Conservation (phyloP, 2,888 invertebrate genomes). For the Lasioglossum vierecki region DNA sequence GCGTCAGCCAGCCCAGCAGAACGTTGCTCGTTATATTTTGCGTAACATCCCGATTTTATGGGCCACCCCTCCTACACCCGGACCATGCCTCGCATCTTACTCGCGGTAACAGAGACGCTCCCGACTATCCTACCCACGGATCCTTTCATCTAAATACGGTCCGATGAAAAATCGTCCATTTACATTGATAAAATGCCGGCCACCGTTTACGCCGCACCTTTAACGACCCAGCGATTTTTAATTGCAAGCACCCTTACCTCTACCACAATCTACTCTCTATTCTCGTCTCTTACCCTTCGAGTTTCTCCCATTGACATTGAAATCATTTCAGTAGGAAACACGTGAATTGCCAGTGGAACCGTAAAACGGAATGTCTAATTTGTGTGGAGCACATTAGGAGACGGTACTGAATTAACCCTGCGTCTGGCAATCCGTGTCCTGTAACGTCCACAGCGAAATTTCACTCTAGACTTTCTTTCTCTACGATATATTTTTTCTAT, state of each 20-base stretch:
- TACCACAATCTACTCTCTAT: neutral
- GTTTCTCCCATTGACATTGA: neutral
- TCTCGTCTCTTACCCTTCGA: neutral
- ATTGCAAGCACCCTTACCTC: neutral
- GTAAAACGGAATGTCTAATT: neutral
- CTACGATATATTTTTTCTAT: neutral
- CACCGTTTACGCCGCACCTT: neutral
- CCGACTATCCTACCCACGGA: conserved; percentile 25
- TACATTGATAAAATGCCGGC: neutral
- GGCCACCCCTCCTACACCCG: conserved; percentile 67
- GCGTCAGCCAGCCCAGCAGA: conserved; percentile 80
- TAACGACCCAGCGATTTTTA: conserved; percentile 1
- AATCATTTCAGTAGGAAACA: neutral
- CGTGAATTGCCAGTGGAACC: no score
- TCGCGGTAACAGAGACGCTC: conserved; percentile 41
- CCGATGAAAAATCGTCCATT: conserved; percentile 6
- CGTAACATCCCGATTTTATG: conserved; percentile 84
- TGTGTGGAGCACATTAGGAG: neutral
- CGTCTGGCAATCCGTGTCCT: no score
- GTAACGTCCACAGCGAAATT: no score
- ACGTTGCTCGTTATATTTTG: conserved; percentile 82
- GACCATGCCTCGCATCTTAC: conserved; percentile 50
- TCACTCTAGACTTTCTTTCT: no score
- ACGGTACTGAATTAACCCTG: neutral
- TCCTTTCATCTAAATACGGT: conserved; percentile 8